Evolutionary conservation across 2,797 vertebrate genomes (phyloP), one percentile per base, ranked within the genome.

Genomic region (Lindbergichthys nudifrons): DNA sequence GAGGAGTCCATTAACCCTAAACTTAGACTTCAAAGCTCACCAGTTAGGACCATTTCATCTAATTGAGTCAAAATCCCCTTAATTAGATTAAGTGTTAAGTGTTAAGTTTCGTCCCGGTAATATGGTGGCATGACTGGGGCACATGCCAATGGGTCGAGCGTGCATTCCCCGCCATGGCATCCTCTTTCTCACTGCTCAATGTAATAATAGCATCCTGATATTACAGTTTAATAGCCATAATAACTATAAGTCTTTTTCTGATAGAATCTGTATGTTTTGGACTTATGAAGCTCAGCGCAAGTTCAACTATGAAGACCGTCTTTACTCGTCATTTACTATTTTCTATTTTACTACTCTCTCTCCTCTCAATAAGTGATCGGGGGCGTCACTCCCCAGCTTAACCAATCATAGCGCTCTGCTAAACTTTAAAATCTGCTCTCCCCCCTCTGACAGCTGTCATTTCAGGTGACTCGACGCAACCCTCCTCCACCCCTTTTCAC

Each of bases 41-140:
- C 46, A 42, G 23, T 63, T 71, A 54, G 14, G 7, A 39, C 19
- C 12, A 8, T 52, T 69, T 41, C 64, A 79, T 79, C 15, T 15
- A 83, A 84, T 52, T 30, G 19, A 65, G 46, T 75, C 51, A 61
- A 54, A 21, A 39, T 52, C 59, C 56, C 9, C 42, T 23, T 71
- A 73, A 84, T 77, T 77, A 52, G 36, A 87, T 79, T 13, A 83
- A 70, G 51, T 53, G 39, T n/a, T n/a, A n/a, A n/a, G n/a, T 11
- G 5, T 39, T n/a, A n/a, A 5, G 64, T 70, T 62, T 77, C 36
- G 48, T 50, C 19, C 58, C 11, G 32, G 43, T 57, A 61, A 66
- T 26, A 12, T 9, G 26, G 39, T 54, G 21, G 62, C 0, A 0
- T 77, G 67, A 73, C 63, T 68, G 32, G 14, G 36, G 6, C 43